phyloP scores from a whole-genome alignment of 2,797 vertebrate genomes.

The Dendrocincla tyrannina region DNA sequence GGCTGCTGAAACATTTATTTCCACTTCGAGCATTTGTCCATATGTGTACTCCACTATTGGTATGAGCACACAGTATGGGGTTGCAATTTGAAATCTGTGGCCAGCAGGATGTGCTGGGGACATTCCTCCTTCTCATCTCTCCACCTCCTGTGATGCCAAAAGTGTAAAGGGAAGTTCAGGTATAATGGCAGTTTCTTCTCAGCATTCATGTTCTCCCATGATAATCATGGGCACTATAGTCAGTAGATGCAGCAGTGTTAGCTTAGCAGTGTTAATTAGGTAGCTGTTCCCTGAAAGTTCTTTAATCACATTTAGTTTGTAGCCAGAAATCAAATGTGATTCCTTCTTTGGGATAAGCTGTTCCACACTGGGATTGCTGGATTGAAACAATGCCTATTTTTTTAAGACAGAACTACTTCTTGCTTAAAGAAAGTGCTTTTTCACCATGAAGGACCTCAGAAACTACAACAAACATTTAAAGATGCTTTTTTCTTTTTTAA shows the following conservation, averaged over 20 bases:
- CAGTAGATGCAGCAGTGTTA: neutral
- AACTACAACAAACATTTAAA: neutral
- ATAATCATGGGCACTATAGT: neutral
- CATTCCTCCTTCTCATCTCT: neutral
- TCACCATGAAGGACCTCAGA: neutral
- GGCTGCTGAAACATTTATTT: constrained; percentile 26
- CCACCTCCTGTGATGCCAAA: neutral
- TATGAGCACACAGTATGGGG: neutral
- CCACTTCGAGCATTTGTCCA: neutral
- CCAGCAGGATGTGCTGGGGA: neutral
- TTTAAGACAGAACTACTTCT: neutral
- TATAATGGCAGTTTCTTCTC: neutral
- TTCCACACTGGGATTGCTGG: neutral
- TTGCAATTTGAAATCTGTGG: neutral
- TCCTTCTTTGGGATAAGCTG: neutral
- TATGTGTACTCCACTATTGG: neutral
- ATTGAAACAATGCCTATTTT: neutral
- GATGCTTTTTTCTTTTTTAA: neutral
- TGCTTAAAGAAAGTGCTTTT: neutral
- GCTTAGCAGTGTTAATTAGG: neutral
- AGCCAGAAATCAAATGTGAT: neutral
- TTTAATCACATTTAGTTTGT: neutral
- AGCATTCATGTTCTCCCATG: neutral
- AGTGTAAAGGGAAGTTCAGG: neutral
- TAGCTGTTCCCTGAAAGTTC: neutral